Conservation (phyloP, 2,797 vertebrate genomes). For the Petrocephalus schoutedeni region DNA sequence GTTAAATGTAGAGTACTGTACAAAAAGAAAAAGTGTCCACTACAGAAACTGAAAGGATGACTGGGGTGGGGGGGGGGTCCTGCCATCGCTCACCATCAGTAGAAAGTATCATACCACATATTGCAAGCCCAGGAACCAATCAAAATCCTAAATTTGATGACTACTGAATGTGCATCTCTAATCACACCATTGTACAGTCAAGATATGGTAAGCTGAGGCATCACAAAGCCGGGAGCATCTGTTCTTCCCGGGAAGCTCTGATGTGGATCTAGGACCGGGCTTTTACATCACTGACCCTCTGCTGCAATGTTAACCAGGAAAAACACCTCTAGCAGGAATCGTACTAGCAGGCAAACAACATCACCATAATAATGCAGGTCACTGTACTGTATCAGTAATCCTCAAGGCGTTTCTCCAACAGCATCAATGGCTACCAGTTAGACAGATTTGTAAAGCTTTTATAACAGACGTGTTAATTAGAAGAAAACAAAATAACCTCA, state of each 20-base stretch:
- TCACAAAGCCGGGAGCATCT: not conserved
- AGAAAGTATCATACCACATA: not conserved
- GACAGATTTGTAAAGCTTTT: not conserved
- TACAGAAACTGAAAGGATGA: not conserved
- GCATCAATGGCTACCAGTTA: not conserved
- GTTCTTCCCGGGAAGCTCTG: not conserved
- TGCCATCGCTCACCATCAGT: not conserved
- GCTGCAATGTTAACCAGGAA: not conserved
- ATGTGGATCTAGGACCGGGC: not conserved
- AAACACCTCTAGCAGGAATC: not conserved
- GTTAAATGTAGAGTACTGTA: not conserved
- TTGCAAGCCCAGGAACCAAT: not conserved
- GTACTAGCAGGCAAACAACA: not conserved
- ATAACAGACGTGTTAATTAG: not conserved
- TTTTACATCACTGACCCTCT: not conserved
- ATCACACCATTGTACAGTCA: not conserved
- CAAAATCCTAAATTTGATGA: not conserved
- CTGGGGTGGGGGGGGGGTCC: too few species aligned
- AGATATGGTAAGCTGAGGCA: not conserved
- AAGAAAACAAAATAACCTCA: constrained; percentile 53
- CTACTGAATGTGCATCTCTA: not conserved
- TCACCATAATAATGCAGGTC: not conserved
- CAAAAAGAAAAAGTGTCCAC: not conserved
- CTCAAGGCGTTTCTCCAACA: not conserved
- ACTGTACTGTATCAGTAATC: not conserved